Evolutionary conservation across 92 coral and sea anemone genomes (phyloP).

Genomic region (Parazoanthus atlanticus): DNA sequence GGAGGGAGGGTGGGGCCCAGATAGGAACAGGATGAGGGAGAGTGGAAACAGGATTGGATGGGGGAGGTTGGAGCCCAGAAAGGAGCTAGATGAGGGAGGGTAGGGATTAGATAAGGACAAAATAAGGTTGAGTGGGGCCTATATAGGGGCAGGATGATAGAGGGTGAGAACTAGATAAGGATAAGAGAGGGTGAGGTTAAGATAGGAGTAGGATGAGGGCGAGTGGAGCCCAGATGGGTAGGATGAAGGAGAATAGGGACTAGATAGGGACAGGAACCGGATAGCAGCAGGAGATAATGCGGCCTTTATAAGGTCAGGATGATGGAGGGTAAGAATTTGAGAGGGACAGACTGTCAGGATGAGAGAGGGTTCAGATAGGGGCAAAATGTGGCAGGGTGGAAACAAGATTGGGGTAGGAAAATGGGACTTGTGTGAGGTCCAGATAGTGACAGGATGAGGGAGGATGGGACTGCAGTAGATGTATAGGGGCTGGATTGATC

Average conservation of each 20-base stretch:
- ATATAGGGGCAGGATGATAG: background rate
- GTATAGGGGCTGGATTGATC: background rate
- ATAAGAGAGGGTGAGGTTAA: no score
- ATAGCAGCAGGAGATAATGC: no score
- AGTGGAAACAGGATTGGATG: background rate
- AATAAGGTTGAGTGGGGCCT: background rate
- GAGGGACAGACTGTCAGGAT: no score
- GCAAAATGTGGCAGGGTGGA: no score
- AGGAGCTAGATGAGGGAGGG: background rate
- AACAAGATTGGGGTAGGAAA: background rate
- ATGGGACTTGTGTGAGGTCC: background rate
- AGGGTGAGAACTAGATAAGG: no score
- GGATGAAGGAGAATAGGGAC: background rate
- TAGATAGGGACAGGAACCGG: no score
- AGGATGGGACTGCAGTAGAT: background rate
- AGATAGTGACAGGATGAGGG: background rate
- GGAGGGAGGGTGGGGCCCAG: constrained; percentile 1
- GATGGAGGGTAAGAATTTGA: no score
- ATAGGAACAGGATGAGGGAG: background rate
- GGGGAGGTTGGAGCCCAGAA: background rate
- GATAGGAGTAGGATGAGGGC: background rate
- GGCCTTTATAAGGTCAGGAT: no score
- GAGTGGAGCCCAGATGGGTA: background rate
- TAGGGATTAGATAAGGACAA: no score
- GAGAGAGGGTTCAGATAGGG: no score